Base-by-base conservation (phyloP, 35 echinoderm and acorn worm genomes). In the Heliocidaris tuberculata region DNA sequence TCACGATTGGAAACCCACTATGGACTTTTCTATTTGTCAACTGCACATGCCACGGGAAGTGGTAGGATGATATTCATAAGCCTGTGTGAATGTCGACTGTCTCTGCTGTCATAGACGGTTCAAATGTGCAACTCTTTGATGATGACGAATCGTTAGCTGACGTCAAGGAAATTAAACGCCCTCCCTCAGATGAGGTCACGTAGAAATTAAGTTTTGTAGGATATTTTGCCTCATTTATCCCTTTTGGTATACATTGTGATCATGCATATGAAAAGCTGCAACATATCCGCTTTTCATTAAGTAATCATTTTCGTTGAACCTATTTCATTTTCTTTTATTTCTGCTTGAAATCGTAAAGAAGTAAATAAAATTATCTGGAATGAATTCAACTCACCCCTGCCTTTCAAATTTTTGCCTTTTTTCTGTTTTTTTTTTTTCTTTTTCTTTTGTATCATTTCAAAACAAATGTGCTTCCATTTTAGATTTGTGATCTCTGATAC, bases 381-480 rank as follows among this genome's bases (percentile, higher is more conserved):
- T 89, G 12, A 89, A 89, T 89, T 17, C 65, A 78, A 78, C 65
- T 78, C 65, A 89, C 10, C 87, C 87, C 47, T 89, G 87, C 87
- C 87, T 89, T 89, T 89, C 87, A 89, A 89, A 47, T 89, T 89
- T 32, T 47, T 48, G 31, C 87, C 47, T 89, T 48, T 88, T 89
- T 89, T 89, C 47, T n/a, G 12, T 89, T 89, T 48, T 89, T 31
- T 21, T 47, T 7, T n/a, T 32, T 89, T 89, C 35, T 31, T 21
- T 47, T 2, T 19, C 9, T 89, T 89, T 89, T 17, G 5, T 89
- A 47, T 48, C 6, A 89, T 78, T 78, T 78, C 31, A 89, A 32
- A 89, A 32, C 31, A n/a, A 89, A 89, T 48, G 87, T 89, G 87
- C 87, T 89, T 89, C 87, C 87, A 89, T 89, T 89, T 89, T 89